Conservation (phyloP, 2,113 vertebrate genomes). For the Chlamydotis undulata region DNA sequence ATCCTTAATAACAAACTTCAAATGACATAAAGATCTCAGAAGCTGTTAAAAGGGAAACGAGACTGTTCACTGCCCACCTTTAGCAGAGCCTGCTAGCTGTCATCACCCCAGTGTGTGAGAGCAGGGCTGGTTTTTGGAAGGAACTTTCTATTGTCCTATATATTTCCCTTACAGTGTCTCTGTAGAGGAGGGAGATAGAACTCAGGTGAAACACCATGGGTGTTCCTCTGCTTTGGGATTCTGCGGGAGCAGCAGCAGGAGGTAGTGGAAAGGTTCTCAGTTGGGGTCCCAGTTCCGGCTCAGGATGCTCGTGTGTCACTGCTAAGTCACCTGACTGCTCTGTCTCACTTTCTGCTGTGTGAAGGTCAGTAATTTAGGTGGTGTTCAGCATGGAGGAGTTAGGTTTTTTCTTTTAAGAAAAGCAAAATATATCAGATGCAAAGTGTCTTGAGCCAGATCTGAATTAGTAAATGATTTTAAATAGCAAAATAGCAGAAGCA, state of each 20-base stretch:
- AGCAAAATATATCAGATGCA: not conserved
- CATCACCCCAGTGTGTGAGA: not conserved
- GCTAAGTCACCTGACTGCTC: not conserved
- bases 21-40: not conserved
- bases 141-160: not conserved
- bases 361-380: not conserved
- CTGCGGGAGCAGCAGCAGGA: not conserved
- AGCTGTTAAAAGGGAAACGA: not conserved
- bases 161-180: not conserved
- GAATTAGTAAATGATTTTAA: not conserved
- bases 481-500: not conserved
- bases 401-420: not conserved
- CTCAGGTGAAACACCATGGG: accelerated
- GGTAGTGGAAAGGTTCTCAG: not conserved
- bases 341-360: not conserved
- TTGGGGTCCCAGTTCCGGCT: not conserved
- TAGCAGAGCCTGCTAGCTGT: accelerated
- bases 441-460: not conserved
- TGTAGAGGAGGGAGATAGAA: accelerated
- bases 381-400: not conserved
- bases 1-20: not conserved
- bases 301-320: not conserved
- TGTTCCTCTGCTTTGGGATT: not conserved
- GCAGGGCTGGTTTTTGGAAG: not conserved
- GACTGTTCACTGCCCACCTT: accelerated